Conservation (phyloP, 1,140 invertebrate genomes). For the Latrodectus geometricus region DNA sequence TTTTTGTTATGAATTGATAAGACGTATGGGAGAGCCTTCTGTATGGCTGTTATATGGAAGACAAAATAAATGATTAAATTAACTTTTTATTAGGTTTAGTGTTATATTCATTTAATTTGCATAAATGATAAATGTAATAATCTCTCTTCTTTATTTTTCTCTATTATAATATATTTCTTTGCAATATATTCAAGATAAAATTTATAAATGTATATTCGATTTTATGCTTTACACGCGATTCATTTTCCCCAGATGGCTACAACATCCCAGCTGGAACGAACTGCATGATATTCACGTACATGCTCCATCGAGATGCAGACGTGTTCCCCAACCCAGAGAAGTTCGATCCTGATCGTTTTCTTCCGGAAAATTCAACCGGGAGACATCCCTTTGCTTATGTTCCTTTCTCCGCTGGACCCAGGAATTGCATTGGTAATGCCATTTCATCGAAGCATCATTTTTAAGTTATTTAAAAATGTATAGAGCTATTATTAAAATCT, state of each 20-base stretch:
- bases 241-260: conserved; percentile 72
- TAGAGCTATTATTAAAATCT: too few relatives aligned
- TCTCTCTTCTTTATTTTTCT: neutral
- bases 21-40: too few relatives aligned
- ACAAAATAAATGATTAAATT: too few relatives aligned
- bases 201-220: too few relatives aligned
- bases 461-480: too few relatives aligned
- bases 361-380: conserved; percentile 66
- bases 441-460: too few relatives aligned
- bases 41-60: too few relatives aligned
- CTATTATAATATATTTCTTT: conserved; percentile 61
- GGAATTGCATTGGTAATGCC: conserved; percentile 69
- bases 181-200: neutral
- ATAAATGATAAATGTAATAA: neutral
- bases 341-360: conserved; percentile 73
- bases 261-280: conserved; percentile 69
- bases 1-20: too few relatives aligned
- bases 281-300: conserved; percentile 67
- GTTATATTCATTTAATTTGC: neutral
- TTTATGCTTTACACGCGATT: conserved; percentile 59
- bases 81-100: too few relatives aligned
- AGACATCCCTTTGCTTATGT: conserved; percentile 70
- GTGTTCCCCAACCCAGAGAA: conserved; percentile 72
- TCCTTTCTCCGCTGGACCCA: conserved; percentile 69
- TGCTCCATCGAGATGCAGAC: conserved; percentile 65